Conservation (phyloP, 2,113 vertebrate species). For the Grantiella picta region DNA sequence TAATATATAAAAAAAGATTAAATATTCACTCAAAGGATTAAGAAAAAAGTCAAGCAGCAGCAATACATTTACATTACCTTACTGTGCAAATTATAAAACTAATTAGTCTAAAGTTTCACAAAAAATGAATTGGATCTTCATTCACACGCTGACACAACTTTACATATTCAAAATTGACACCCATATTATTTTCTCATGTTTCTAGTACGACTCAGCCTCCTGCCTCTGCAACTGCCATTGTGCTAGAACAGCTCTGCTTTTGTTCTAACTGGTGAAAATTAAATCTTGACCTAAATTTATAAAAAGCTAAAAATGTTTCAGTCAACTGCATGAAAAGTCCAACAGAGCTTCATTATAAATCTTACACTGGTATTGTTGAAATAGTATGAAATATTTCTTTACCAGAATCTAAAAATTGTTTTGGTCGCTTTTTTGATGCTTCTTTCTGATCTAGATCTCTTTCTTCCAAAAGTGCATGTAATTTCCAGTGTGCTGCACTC, state of each 20-base stretch:
- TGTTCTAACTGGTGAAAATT: conserved; percentile 64
- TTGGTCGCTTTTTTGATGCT: not conserved
- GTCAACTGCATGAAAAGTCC: conserved; percentile 24
- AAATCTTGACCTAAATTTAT: conserved; percentile 67
- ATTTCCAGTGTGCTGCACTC: conserved; percentile 8
- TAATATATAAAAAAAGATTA: conserved; percentile 89
- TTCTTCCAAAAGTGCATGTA: conserved; percentile 13
- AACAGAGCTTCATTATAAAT: not conserved
- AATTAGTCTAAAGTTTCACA: conserved; percentile 82
- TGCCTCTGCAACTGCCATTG: not conserved
- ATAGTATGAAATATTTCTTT: conserved; percentile 4
- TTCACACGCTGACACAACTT: conserved; percentile 62
- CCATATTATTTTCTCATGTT: not conserved
- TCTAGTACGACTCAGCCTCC: not conserved
- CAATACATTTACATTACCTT: conserved; percentile 86
- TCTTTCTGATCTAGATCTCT: conserved; percentile 30
- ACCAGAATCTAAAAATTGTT: not conserved
- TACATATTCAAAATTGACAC: conserved; percentile 62
- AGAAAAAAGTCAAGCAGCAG: conserved; percentile 84
- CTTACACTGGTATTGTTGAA: not conserved
- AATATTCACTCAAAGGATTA: conserved; percentile 92
- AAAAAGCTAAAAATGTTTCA: conserved; percentile 34
- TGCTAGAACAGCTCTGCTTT: conserved; percentile 59
- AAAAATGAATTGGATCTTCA: conserved; percentile 77
- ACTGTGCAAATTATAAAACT: conserved; percentile 89